Base-by-base conservation (phyloP, 2,113 vertebrate species). In the Catagonus wagneri region DNA sequence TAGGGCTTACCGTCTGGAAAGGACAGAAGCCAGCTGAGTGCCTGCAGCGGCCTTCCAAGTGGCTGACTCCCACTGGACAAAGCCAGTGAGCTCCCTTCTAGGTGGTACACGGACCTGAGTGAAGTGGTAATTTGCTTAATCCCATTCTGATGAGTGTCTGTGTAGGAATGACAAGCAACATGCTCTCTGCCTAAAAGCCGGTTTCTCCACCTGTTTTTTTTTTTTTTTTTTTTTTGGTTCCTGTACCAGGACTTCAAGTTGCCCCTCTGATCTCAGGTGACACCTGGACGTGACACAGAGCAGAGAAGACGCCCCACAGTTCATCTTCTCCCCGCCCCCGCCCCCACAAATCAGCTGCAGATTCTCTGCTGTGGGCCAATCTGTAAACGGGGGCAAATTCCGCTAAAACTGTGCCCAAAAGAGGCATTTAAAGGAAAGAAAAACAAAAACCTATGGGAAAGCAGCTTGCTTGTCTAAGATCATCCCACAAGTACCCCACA, bases 361-460 rank as follows among this genome's bases (percentile, higher is more conserved):
- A 7, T 7, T 3, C 3, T 14, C 15, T 0, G 4, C 58, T 1
- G 0, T 0, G 0, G 0, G 61, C 56, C 7, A 23, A 7, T 22
- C 15, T 23, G 20, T 7, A 44, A 52, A 52, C 0, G 0, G 0
- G 44, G 32, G 29, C 65, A 52, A 63, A n/a, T 15, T n/a, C 74
- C 16, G 0, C 36, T 16, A 52, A 74, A 10, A 56, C 11, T 3
- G 19, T 15, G 16, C 52, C 22, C 20, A 14, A 90, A 52, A 27
- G 29, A 63, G 54, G 63, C 2, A 22, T 52, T 3, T 19, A 74
- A 56, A n/a, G 6, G 3, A 71, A 56, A 44, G 32, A 7, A 63
- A 22, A 27, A 56, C 44, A 79, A 61, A 61, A 5, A 44, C 2
- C 1, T 25, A 22, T 7, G 54, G 54, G 58, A 72, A 65, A 91